These are phyloP conservation scores for Allolobophora icterica DNA, from an alignment of 2,888 invertebrate genomes.

Conservation along the genomic window DNA sequence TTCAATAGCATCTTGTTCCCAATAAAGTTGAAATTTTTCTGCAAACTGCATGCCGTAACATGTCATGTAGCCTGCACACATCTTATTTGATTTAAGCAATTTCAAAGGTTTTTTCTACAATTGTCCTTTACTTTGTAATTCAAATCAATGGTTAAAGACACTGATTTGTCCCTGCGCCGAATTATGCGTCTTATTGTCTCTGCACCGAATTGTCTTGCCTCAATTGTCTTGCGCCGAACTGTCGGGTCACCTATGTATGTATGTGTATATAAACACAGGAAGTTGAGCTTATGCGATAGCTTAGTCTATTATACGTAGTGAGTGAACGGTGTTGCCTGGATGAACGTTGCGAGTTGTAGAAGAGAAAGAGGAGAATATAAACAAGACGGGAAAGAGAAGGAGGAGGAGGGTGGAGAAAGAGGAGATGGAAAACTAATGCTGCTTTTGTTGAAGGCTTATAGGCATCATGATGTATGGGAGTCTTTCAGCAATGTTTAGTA, in stretches of 20 bases:
- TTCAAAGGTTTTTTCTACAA: too few species aligned
- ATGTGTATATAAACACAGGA: neutral
- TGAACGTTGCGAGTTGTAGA: neutral
- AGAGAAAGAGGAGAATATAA: slow-evolving; percentile 19
- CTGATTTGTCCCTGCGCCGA: too few species aligned
- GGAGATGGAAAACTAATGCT: neutral
- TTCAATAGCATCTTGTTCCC: too few species aligned
- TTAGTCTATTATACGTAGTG: neutral
- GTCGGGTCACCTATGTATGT: neutral
- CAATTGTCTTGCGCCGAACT: too few species aligned
- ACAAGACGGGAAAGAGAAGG: slow-evolving; percentile 43
- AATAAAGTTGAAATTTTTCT: too few species aligned
- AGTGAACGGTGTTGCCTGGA: neutral
- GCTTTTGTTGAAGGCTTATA: neutral
- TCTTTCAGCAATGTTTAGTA: neutral
- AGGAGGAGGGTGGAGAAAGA: slow-evolving; percentile 30
- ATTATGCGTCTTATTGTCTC: too few species aligned
- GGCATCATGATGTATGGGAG: neutral
- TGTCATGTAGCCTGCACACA: too few species aligned
- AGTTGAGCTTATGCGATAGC: neutral
- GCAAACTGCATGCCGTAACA: too few species aligned
- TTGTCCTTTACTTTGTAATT: too few species aligned
- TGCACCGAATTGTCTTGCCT: too few species aligned
- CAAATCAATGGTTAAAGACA: too few species aligned
- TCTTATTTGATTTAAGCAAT: too few species aligned